phyloP scores from a whole-genome alignment of 2,797 vertebrate species.

The Protosalanx chinensis region DNA sequence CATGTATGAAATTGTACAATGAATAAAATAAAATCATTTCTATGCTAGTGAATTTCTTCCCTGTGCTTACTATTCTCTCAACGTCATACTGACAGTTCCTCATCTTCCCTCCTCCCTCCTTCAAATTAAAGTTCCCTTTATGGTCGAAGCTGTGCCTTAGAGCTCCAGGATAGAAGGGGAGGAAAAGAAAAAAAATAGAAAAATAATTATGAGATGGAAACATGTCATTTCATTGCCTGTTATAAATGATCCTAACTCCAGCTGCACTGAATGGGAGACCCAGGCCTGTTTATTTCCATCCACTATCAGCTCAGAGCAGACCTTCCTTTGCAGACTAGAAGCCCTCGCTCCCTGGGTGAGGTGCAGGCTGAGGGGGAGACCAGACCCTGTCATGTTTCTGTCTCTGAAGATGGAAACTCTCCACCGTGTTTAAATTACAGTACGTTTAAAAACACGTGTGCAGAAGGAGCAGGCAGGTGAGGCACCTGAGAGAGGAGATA shows the following conservation, averaged over 20 bases:
- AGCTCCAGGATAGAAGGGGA: not conserved
- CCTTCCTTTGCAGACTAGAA: not conserved
- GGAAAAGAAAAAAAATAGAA: not conserved
- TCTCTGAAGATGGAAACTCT: not conserved
- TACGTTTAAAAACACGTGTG: too few species aligned
- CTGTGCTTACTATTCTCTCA: not conserved
- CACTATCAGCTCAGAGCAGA: conserved; percentile 34
- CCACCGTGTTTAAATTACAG: too few species aligned
- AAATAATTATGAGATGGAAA: conserved; percentile 1
- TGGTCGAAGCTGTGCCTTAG: not conserved
- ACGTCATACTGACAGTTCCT: too few species aligned
- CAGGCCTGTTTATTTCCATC: conserved; percentile 23
- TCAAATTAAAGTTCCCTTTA: conserved; percentile 10
- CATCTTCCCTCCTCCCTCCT: conserved; percentile 3
- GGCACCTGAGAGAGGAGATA: too few species aligned
- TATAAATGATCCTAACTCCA: conserved; percentile 29
- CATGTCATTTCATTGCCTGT: conserved; percentile 22
- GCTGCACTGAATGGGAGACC: conserved; percentile 20
- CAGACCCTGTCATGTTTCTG: conserved; percentile 36
- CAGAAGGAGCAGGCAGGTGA: too few species aligned
- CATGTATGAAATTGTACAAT: not conserved
- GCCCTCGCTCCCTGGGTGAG: too few species aligned
- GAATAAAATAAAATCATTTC: not conserved
- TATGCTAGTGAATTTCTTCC: not conserved
- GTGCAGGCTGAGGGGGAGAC: conserved; percentile 20